Evolutionary conservation across 2,888 invertebrate species (phyloP).

Genomic region (Xanthorhoe designata): DNA sequence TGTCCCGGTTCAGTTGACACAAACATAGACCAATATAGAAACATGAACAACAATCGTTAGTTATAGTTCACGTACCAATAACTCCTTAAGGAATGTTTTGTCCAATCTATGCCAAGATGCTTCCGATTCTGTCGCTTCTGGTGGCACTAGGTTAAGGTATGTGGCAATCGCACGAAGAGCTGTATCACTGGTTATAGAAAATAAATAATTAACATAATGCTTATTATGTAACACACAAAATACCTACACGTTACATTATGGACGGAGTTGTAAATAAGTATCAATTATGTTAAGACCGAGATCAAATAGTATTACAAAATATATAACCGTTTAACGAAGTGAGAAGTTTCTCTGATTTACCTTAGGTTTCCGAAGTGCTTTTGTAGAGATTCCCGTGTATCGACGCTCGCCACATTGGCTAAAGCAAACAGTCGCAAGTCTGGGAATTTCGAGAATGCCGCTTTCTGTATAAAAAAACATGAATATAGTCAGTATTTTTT

Average conservation of each 20-base stretch:
- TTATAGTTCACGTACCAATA: slow-evolving; percentile 88
- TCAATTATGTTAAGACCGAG: too few relatives aligned
- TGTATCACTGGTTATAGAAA: slow-evolving; percentile 84
- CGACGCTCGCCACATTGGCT: slow-evolving; percentile 97
- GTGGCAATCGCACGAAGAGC: slow-evolving; percentile 93
- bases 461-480: slow-evolving; percentile 87
- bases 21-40: not conserved
- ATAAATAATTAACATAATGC: not conserved
- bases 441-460: slow-evolving; percentile 96
- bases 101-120: slow-evolving; percentile 92
- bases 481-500: not conserved
- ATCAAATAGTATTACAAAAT: not conserved
- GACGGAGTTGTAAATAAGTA: not conserved
- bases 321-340: not conserved
- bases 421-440: slow-evolving; percentile 94
- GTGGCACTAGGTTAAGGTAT: slow-evolving; percentile 94
- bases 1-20: not conserved
- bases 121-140: slow-evolving; percentile 87
- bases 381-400: slow-evolving; percentile 92
- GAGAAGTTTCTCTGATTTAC: slow-evolving; percentile 61
- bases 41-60: not conserved
- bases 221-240: too few relatives aligned
- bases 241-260: not conserved
- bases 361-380: slow-evolving; percentile 93
- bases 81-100: slow-evolving; percentile 92